Evolutionary conservation across 2,113 vertebrate genomes (phyloP).

Genomic region (Pseudopipra pipra): DNA sequence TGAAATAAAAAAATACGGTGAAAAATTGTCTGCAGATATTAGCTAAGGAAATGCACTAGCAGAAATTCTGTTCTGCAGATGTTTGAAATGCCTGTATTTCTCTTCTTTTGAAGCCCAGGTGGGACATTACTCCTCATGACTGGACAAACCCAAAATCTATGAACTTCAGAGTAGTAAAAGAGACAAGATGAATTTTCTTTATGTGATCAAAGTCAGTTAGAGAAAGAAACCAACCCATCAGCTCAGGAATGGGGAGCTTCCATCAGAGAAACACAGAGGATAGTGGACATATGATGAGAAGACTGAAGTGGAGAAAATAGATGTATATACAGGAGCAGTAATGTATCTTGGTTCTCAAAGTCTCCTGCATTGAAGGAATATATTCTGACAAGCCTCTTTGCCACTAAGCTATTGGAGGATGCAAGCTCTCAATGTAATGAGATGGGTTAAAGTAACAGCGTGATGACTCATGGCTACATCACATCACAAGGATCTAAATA

Average conservation of each 20-base stretch:
- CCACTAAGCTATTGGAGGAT: not conserved
- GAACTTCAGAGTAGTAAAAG: not conserved
- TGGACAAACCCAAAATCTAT: not conserved
- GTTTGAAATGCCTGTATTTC: not conserved
- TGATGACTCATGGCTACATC: conserved; percentile 48
- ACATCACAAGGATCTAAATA: conserved; percentile 38
- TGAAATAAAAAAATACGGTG: not conserved
- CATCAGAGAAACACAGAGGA: not conserved
- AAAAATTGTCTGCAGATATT: not conserved
- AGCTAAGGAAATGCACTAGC: not conserved
- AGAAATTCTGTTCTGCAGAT: not conserved
- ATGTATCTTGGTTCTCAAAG: not conserved
- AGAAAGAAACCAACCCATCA: not conserved
- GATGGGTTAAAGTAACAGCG: conserved; percentile 5
- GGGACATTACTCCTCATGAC: not conserved
- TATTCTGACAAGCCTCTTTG: not conserved
- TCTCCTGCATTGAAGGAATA: not conserved
- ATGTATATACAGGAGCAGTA: not conserved
- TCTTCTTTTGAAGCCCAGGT: not conserved
- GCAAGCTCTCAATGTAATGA: not conserved
- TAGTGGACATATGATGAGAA: not conserved
- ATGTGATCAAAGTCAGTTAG: not conserved
- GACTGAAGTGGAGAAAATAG: not conserved
- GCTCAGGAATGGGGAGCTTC: not conserved
- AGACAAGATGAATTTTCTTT: not conserved